Evolutionary conservation across 2,113 vertebrate species (phyloP).

Genomic region (Scomber scombrus): DNA sequence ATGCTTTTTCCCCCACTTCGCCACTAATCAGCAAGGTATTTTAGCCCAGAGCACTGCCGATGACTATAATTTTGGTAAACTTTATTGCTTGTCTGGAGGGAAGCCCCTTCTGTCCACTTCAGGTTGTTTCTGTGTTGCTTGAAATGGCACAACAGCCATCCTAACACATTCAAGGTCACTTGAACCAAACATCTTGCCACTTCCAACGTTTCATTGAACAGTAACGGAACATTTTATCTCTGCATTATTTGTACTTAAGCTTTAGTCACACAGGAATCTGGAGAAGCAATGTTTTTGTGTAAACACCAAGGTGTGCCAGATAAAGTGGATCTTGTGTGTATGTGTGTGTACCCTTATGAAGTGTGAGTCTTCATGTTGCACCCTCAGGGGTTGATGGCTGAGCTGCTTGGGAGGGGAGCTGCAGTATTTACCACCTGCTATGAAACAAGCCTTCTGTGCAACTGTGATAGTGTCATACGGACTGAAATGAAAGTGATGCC

Average conservation of each 20-base stretch:
- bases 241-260: constrained; percentile 45
- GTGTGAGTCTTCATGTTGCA: constrained; percentile 57
- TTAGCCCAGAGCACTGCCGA: not conserved
- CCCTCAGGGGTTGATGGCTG: constrained; percentile 71
- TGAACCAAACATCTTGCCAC: constrained; percentile 18
- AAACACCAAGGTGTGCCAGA: constrained; percentile 56
- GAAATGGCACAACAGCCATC: constrained; percentile 13
- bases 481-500: constrained; percentile 64
- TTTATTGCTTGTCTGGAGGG: constrained; percentile 20
- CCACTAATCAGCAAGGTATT: constrained; percentile 44
- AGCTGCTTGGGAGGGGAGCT: constrained; percentile 66
- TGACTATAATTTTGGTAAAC: not conserved
- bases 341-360: constrained; percentile 40
- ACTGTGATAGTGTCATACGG: constrained; percentile 72
- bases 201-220: constrained; percentile 47
- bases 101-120: constrained; percentile 16
- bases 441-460: constrained; percentile 75
- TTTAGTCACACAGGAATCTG: constrained; percentile 43
- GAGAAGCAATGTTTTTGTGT: constrained; percentile 45
- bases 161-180: constrained; percentile 47
- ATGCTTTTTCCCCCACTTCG: not conserved
- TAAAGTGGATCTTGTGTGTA: constrained; percentile 34
- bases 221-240: constrained; percentile 39
- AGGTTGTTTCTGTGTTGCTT: constrained; percentile 21
- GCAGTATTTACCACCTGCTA: constrained; percentile 80